phyloP scores from a whole-genome alignment of 2,113 vertebrate species.

The Bos taurus region DNA sequence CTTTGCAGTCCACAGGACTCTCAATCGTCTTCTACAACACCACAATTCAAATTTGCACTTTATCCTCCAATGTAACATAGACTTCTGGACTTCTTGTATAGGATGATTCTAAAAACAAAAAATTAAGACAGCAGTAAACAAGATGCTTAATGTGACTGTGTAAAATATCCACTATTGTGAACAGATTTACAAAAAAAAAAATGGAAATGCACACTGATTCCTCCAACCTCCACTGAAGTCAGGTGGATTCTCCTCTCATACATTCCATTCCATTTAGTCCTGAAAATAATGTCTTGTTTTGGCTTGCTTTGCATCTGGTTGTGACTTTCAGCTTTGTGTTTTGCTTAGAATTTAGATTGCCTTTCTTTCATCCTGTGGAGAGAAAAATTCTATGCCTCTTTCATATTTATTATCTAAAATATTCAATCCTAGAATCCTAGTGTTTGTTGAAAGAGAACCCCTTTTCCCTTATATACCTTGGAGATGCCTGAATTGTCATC shows the following conservation, averaged over 20 bases:
- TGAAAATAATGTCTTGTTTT: background rate
- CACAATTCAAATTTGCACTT: too few relatives aligned
- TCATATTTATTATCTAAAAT: background rate
- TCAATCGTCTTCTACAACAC: too few relatives aligned
- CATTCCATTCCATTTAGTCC: background rate
- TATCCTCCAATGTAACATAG: too few relatives aligned
- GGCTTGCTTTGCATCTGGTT: background rate
- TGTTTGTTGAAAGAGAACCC: background rate
- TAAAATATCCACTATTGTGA: background rate
- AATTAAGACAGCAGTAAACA: background rate
- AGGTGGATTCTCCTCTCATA: background rate
- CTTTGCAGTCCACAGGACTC: too few relatives aligned
- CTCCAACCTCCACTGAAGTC: background rate
- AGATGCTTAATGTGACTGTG: background rate
- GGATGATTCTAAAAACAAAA: background rate
- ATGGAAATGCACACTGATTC: background rate
- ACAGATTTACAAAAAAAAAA: background rate
- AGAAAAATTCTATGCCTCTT: background rate
- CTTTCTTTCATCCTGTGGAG: background rate
- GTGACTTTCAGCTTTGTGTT: background rate
- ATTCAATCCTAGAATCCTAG: background rate
- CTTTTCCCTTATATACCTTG: background rate
- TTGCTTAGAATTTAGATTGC: background rate
- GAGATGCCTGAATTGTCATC: background rate
- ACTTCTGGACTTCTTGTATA: too few relatives aligned